Base-by-base conservation (phyloP, 2,797 vertebrate species). In the Sebastes ruberrimus region DNA sequence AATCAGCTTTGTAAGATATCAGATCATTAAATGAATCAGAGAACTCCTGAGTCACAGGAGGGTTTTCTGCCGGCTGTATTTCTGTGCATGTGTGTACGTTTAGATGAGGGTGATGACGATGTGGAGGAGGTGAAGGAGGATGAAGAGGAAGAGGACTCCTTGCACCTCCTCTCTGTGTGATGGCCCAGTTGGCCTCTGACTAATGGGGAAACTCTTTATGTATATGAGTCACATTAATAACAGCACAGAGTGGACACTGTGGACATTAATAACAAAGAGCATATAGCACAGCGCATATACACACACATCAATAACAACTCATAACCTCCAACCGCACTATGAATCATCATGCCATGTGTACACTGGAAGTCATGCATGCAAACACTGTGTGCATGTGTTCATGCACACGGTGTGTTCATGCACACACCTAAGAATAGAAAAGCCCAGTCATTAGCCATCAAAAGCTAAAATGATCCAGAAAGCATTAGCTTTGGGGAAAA, bases 161-260 rank as follows among this genome's bases (percentile, higher is more conserved):
- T 71, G 64, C 73, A 71, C 82, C 82, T 89, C 85, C 87, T 90
- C 88, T 76, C 86, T 80, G 71, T 89, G 61, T 90, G 91, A 92
- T 38, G 83, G 82, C 82, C 71, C 87, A 90, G 87, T 88, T 87
- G 64, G 81, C 93, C 92, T 90, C 93, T 94, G 93, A 95, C 94
- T 95, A 95, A 96, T 95, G 92, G 90, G 89, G 88, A 91, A 91
- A 86, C 89, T 93, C 93, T 86, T 89, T 92, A 94, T 95, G 93
- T 87, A 94, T 94, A 93, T 92, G 88, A 94, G 88, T 92, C 92
- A 88, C 94, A 95, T 95, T 95, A 95, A 95, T 95, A 95, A 95
- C 89, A 46, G 82, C 84, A 81, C 73, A 82, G 86, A 90, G 79
- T 92, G 89, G 88, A 88, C 90, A 88, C 74, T 63, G 83, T 81